phyloP scores from a whole-genome alignment of 35 echinoderm and acorn worm genomes.

The Acanthaster planci region DNA sequence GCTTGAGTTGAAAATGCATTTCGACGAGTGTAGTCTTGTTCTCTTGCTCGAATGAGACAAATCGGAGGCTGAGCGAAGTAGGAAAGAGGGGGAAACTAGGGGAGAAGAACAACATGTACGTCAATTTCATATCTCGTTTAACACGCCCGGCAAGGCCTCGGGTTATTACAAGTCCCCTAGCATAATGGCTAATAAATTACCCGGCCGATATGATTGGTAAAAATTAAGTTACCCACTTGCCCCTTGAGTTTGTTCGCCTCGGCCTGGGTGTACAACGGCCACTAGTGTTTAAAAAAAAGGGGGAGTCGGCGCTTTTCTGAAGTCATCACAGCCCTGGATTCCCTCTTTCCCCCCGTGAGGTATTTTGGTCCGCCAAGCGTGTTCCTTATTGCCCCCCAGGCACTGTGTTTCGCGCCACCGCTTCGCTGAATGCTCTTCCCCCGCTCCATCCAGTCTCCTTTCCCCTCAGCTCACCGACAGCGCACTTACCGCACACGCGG shows the following conservation, averaged over 20 bases:
- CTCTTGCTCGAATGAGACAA: too few relatives aligned
- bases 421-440: slow-evolving; percentile 12
- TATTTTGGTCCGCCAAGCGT: slow-evolving; percentile 1
- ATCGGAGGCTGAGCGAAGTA: background rate
- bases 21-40: too few relatives aligned
- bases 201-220: slow-evolving; percentile 19
- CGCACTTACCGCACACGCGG: background rate
- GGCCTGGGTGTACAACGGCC: background rate
- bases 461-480: slow-evolving; percentile 3
- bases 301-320: background rate
- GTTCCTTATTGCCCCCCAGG: background rate
- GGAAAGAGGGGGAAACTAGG: background rate
- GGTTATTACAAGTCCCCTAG: slow-evolving; percentile 16
- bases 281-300: background rate
- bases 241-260: background rate
- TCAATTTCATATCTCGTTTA: slow-evolving; percentile 28
- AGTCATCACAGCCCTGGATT: background rate
- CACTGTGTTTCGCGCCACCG: background rate
- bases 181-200: slow-evolving; percentile 34
- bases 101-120: background rate
- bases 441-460: background rate
- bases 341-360: background rate
- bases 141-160: background rate
- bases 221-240: slow-evolving; percentile 11
- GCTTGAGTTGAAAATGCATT: too few relatives aligned